These are phyloP conservation scores for Vireo griseus DNA, from an alignment of 2,797 vertebrate genomes.

Conservation along the genomic window DNA sequence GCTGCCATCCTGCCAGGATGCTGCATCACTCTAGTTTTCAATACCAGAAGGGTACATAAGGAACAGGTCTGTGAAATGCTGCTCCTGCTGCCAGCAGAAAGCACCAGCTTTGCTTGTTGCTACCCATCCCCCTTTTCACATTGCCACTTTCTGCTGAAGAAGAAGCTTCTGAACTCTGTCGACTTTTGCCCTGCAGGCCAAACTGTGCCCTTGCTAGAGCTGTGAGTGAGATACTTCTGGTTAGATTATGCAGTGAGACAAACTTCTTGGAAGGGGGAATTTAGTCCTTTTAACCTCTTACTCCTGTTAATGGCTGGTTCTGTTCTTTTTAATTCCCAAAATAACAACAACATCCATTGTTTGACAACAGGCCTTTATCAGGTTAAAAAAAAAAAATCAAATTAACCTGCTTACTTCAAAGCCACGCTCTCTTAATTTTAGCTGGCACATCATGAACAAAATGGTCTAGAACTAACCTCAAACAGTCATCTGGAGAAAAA, in stretches of 20 bases:
- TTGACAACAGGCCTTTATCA: neutral
- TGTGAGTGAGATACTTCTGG: neutral
- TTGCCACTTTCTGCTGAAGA: neutral
- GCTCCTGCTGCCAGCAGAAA: neutral
- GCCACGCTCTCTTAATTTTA: neutral
- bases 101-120: neutral
- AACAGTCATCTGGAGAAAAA: constrained; percentile 31
- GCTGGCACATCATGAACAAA: constrained; percentile 34
- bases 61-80: neutral
- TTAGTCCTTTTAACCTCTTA: neutral
- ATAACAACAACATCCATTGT: neutral
- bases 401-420: constrained; percentile 49
- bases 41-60: neutral
- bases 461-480: constrained; percentile 42
- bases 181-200: neutral
- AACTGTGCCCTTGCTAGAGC: neutral
- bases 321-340: neutral
- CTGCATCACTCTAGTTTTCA: neutral
- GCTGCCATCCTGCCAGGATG: neutral
- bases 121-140: neutral
- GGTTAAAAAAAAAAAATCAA: neutral
- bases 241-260: neutral
- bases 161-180: neutral
- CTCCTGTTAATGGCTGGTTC: neutral
- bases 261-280: neutral